Evolutionary conservation across 2,113 vertebrate genomes (phyloP), one percentile per base, ranked within the genome.

Genomic region (Furnarius figulus): DNA sequence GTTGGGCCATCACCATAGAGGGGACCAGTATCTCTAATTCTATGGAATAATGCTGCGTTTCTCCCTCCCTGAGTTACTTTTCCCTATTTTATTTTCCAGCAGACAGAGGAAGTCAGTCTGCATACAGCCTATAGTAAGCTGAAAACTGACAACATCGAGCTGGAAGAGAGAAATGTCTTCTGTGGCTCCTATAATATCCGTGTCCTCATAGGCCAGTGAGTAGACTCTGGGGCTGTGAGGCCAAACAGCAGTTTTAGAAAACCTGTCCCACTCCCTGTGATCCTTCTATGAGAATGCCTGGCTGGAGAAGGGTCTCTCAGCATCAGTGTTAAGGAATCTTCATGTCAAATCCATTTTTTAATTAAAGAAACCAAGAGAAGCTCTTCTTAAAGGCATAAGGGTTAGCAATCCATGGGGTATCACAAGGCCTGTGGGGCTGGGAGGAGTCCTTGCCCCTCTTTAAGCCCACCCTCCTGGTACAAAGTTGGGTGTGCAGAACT

Each of bases 131-230:
- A 98, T 44, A 68, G 55, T 18, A 97, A 97, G 8, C 89, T 98
- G 80, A 97, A 97, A 89, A 99, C 98, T 2, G 85, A 94, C 33
- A 88, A n/a, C 2, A 70, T 99, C 7, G 59, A 92, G 75, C 94
- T 99, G 98, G 99, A 99, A 66, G 99, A 99, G 89, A 98, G 98
- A 80, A 99, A 99, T 53, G 85, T 99, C 42, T 99, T 98, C 93
- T 99, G 99, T 66, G 98, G 98, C 30, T 91, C 97, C 35, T 99
- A 99, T 77, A 99, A 98, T 25, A 91, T 96, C 47, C 89, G 31
- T 12, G 91, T 98, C 63, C 95, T 99, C 49, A 81, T 97, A 23
- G 95, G 98, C n/a, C 97, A 75, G 99, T 99, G 83, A 93, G 98
- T 98, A 68, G 35, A 30, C 13, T 49, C 17, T 9, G 40, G 73